Evolutionary conservation across 2,888 invertebrate genomes (phyloP).

Genomic region (Tipula lateralis): DNA sequence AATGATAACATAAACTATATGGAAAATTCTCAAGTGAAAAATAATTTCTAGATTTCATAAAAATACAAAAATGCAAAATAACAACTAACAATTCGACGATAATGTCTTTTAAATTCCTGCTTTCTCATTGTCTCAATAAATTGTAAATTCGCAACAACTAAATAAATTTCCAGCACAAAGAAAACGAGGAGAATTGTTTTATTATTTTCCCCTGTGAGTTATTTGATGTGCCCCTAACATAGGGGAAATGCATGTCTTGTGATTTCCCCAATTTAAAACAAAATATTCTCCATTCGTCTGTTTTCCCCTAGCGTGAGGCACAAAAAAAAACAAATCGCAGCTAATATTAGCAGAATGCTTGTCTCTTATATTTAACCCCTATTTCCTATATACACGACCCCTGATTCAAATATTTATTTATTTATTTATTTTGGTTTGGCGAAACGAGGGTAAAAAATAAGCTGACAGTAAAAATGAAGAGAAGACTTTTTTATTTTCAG

Average conservation of each 20-base stretch:
- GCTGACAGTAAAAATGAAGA: not conserved
- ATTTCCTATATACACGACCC: not conserved
- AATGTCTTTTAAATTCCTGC: not conserved
- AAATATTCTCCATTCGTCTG: not conserved
- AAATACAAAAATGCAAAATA: not conserved
- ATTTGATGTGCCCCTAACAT: not conserved
- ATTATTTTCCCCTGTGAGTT: not conserved
- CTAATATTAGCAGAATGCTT: not conserved
- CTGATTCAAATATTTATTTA: constrained; percentile 12
- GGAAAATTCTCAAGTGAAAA: not conserved
- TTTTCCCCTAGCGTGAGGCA: not conserved
- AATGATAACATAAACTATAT: not conserved
- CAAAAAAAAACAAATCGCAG: not conserved
- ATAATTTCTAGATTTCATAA: not conserved
- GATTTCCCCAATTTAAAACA: too few species aligned
- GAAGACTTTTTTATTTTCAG: not conserved
- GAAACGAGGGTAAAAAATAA: not conserved
- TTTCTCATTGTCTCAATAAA: not conserved
- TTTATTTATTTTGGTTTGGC: not conserved
- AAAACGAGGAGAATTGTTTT: not conserved
- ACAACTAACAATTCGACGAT: not conserved
- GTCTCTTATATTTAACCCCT: not conserved
- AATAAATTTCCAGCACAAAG: not conserved
- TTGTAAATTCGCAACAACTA: not conserved
- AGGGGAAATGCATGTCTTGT: too few species aligned